phyloP scores from a whole-genome alignment of 23 tunicate genomes.

The Styela clava region DNA sequence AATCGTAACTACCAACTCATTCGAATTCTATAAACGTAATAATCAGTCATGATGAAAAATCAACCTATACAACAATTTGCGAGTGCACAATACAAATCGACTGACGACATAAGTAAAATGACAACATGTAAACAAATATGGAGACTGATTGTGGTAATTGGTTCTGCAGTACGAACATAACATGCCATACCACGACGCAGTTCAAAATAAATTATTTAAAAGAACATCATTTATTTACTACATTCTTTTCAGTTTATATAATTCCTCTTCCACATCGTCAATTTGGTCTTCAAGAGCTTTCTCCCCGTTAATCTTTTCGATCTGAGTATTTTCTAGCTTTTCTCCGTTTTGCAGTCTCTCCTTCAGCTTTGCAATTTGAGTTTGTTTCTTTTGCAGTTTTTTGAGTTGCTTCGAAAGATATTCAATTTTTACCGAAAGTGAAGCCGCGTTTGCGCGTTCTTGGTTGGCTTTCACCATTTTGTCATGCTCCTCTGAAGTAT shows the following conservation, averaged over 20 bases:
- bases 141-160: too few relatives aligned
- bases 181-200: too few relatives aligned
- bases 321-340: slow-evolving; percentile 32
- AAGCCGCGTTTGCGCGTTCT: neutral
- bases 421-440: neutral
- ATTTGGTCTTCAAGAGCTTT: slow-evolving; percentile 30
- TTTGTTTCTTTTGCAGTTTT: slow-evolving; percentile 33
- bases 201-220: too few relatives aligned
- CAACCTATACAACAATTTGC: too few relatives aligned
- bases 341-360: slow-evolving; percentile 19
- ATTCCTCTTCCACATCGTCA: slow-evolving; percentile 30
- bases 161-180: too few relatives aligned
- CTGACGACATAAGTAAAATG: too few relatives aligned
- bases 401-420: slow-evolving; percentile 19
- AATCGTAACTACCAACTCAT: too few relatives aligned
- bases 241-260: slow-evolving; percentile 19
- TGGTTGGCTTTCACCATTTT: neutral
- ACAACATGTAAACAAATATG: too few relatives aligned
- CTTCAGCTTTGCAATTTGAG: slow-evolving; percentile 20
- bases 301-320: slow-evolving; percentile 28
- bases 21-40: too few relatives aligned
- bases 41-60: too few relatives aligned
- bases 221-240: too few relatives aligned
- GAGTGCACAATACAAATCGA: too few relatives aligned
- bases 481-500: neutral